Base-by-base conservation (phyloP, 1,140 invertebrate species). In the Drosophila tristis region DNA sequence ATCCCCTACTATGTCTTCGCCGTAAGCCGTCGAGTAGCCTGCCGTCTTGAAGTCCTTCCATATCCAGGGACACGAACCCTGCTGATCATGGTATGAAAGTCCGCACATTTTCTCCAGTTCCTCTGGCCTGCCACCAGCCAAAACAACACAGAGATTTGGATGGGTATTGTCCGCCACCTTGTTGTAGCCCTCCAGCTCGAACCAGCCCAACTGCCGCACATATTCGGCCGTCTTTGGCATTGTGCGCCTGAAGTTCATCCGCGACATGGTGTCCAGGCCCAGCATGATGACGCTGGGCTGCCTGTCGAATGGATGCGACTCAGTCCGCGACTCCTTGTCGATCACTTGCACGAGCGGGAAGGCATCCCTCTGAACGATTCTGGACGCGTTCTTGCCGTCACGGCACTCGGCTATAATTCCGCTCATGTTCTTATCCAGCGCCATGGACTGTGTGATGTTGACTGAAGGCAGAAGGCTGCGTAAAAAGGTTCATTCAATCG, bases 11-110 rank as follows among this genome's bases (percentile, higher is more conserved):
- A 93, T 91, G 89, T 98, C 97, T 93, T 98, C 97, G 0, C 94
- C 95, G 58, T 95, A 95, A 0, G 95, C 94, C 0, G 97, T 98
- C 0, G 94, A 93, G 80, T 96, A 98, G 1, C 96, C 95, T 5
- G 93, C 92, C 8, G 94, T 90, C 59, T 94, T 63, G 39, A 48
- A 82, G 2, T 68, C 57, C 0, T 16, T 58, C 79, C 79, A 82
- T 0, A 82, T 63, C 49, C 31, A 47, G 0, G 73, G 51, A 2
- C 67, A 43, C 35, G 35, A 39, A 13, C 4, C 9, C 8, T 35
- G 8, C n/a, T 25, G 20, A 56, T 44, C 7, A 73, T 0, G 8
- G 23, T 5, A 1, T 2, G 4, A 1, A 20, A 0, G 6, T 5
- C 15, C 3, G 11, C 44, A 63, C 35, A 57, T 45, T 7, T 13